Conservation (phyloP, 2,888 invertebrate genomes). For the Rugalucina vietnamica region DNA sequence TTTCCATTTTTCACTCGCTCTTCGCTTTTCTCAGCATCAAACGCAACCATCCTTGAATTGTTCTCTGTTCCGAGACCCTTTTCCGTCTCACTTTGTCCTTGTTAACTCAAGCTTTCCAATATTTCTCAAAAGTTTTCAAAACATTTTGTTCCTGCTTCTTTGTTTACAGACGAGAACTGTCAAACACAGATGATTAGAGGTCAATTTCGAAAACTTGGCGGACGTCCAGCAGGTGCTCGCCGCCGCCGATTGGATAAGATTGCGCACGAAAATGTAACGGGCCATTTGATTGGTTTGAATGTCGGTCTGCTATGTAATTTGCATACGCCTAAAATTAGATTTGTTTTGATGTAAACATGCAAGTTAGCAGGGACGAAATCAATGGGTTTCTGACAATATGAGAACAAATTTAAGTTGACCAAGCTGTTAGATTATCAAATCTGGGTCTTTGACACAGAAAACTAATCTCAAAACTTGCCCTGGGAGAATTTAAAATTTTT, state of each 20-base stretch:
- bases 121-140: not conserved
- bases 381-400: not conserved
- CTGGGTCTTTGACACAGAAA: too few species aligned
- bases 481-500: too few species aligned
- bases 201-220: slow-evolving; percentile 69
- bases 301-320: slow-evolving; percentile 31
- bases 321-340: slow-evolving; percentile 64
- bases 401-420: too few species aligned
- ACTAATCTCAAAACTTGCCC: too few species aligned
- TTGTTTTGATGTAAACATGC: slow-evolving; percentile 56
- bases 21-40: slow-evolving; percentile 33
- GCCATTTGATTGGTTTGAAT: slow-evolving; percentile 59
- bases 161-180: slow-evolving; percentile 69
- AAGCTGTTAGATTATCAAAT: too few species aligned
- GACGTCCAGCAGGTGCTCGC: slow-evolving; percentile 37
- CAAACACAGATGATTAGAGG: slow-evolving; percentile 56
- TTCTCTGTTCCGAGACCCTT: not conserved
- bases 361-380: not conserved
- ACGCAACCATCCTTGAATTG: slow-evolving; percentile 42
- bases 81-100: not conserved
- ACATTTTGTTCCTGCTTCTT: slow-evolving; percentile 26
- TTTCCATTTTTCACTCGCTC: slow-evolving; percentile 16
- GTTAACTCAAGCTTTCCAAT: not conserved
- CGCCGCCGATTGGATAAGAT: not conserved
- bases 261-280: slow-evolving; percentile 27